These are phyloP conservation scores for Chrysolina americana DNA, from an alignment of 2,888 invertebrate genomes.

Conservation along the genomic window DNA sequence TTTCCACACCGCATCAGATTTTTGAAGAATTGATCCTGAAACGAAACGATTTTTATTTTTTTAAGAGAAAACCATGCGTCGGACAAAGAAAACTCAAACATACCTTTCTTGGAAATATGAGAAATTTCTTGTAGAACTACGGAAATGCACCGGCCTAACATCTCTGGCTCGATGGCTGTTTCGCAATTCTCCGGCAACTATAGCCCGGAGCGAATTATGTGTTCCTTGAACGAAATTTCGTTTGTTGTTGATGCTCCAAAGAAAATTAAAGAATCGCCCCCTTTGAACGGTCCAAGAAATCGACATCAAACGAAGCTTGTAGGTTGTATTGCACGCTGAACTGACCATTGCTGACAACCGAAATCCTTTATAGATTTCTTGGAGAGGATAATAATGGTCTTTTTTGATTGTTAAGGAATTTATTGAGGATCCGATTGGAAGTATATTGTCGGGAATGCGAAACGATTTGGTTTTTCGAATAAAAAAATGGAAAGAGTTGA, in stretches of 20 bases:
- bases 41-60: too few relatives aligned
- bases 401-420: conserved; percentile 37
- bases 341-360: conserved; percentile 44
- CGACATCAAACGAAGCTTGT: conserved; percentile 47
- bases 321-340: conserved; percentile 42
- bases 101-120: too few relatives aligned
- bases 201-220: conserved; percentile 5
- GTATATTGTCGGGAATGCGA: conserved; percentile 33
- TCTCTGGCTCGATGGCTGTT: background rate
- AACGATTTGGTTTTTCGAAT: conserved; percentile 18
- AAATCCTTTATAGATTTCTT: conserved; percentile 37
- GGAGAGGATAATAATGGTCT: conserved; percentile 36
- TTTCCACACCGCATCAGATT: too few relatives aligned
- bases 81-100: too few relatives aligned
- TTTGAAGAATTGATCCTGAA: too few relatives aligned
- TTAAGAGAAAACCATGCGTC: too few relatives aligned
- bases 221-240: background rate
- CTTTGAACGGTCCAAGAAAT: conserved; percentile 43
- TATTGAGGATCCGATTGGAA: conserved; percentile 29
- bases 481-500: conserved; percentile 12
- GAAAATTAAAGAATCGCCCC: conserved; percentile 37
- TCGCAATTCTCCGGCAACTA: conserved; percentile 8
- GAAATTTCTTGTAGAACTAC: background rate
- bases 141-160: background rate
- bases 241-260: conserved; percentile 13